phyloP scores from a whole-genome alignment of 2,797 vertebrate species.

The Malurus splendens region DNA sequence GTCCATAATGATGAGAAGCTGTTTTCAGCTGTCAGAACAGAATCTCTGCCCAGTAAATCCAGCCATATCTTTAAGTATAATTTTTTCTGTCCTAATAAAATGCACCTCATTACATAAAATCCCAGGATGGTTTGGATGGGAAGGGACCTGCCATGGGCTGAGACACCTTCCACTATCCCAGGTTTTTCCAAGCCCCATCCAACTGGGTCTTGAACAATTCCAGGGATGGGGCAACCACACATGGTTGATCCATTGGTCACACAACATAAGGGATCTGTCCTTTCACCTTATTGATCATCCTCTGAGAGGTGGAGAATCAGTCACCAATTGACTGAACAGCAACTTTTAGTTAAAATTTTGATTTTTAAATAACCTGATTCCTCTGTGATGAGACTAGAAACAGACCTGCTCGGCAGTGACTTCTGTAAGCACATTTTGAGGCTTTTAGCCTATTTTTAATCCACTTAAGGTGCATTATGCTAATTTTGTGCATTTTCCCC shows the following conservation, averaged over 20 bases:
- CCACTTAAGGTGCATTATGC: background rate
- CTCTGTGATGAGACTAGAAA: background rate
- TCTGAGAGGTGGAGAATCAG: background rate
- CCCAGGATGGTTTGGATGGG: background rate
- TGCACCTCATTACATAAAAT: background rate
- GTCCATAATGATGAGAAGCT: background rate
- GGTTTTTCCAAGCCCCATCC: rapidly evolving
- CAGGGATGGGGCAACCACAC: background rate
- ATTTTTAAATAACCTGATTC: background rate
- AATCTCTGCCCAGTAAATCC: background rate
- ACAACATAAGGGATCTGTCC: background rate
- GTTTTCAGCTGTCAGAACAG: background rate
- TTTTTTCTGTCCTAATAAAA: background rate
- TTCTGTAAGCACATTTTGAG: background rate
- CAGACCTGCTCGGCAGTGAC: background rate
- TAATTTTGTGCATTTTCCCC: background rate
- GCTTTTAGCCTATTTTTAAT: background rate
- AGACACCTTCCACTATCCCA: background rate
- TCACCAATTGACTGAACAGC: background rate
- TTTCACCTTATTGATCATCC: background rate
- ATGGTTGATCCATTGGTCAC: background rate
- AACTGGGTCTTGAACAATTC: background rate
- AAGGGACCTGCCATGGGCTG: background rate
- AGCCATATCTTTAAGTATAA: background rate
- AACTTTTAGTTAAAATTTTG: background rate